phyloP scores from a whole-genome alignment of 2,113 vertebrate genomes.

The Hirundichthys speculiger region DNA sequence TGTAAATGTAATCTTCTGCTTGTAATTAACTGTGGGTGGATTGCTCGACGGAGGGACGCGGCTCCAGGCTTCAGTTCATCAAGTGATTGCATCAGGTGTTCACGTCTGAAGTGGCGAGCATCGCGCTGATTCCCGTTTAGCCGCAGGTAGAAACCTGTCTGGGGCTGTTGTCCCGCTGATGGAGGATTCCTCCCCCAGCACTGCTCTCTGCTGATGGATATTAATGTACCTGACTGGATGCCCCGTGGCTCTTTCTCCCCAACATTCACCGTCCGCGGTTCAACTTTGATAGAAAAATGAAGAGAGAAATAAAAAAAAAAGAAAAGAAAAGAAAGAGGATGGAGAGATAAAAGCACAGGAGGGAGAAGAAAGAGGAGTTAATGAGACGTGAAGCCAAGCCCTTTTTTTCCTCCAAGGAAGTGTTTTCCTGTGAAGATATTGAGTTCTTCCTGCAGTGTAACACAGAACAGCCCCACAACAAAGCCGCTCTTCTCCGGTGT shows the following conservation, averaged over 20 bases:
- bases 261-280: neutral
- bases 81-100: conserved; percentile 45
- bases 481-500: neutral
- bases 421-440: conserved; percentile 29
- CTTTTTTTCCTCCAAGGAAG: neutral
- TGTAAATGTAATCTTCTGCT: conserved; percentile 66
- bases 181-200: conserved; percentile 21
- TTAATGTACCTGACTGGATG: conserved; percentile 47
- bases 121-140: conserved; percentile 30
- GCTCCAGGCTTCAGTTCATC: conserved; percentile 41
- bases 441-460: conserved; percentile 29
- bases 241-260: conserved; percentile 38
- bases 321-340: conserved; percentile 1
- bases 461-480: conserved; percentile 15
- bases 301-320: conserved; percentile 12
- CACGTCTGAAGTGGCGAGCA: conserved; percentile 35
- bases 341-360: neutral
- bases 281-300: conserved; percentile 37
- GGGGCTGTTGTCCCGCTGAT: conserved; percentile 13
- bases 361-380: neutral
- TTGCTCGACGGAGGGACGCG: conserved; percentile 13
- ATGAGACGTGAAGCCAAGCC: conserved; percentile 10
- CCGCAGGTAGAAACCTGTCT: conserved; percentile 5
- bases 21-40: conserved; percentile 63
- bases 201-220: conserved; percentile 29